Evolutionary conservation across 2,888 invertebrate genomes (phyloP).

Genomic region (Campoletis raptor): DNA sequence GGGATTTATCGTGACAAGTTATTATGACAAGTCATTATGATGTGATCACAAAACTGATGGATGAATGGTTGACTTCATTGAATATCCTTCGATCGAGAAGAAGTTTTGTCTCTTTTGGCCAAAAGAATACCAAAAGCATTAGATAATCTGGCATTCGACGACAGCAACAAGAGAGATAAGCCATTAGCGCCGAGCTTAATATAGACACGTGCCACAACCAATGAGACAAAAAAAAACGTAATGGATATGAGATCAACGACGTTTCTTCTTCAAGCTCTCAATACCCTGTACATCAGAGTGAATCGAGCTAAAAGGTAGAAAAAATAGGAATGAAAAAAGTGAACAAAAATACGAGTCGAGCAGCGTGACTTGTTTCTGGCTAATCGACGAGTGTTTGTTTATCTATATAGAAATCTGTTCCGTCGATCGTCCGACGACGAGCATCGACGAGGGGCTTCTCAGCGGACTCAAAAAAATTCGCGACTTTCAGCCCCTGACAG

Average conservation of each 20-base stretch:
- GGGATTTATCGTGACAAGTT: no score
- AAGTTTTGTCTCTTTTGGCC: background rate
- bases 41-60: background rate
- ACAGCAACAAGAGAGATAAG: slow-evolving; percentile 6
- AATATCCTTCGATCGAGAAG: background rate
- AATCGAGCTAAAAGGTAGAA: background rate
- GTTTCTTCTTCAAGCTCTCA: background rate
- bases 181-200: background rate
- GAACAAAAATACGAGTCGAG: background rate
- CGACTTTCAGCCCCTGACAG: background rate
- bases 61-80: background rate
- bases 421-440: background rate
- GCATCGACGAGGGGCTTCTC: background rate
- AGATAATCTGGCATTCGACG: background rate
- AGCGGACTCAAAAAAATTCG: slow-evolving; percentile 3
- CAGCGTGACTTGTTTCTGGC: background rate
- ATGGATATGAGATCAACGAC: background rate
- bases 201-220: background rate
- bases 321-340: background rate
- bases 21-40: background rate
- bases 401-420: slow-evolving; percentile 13
- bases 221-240: background rate
- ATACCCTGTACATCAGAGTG: background rate
- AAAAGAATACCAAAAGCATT: background rate
- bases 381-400: background rate